Base-by-base conservation (phyloP, 1,140 invertebrate species). In the Bactericera cockerelli region DNA sequence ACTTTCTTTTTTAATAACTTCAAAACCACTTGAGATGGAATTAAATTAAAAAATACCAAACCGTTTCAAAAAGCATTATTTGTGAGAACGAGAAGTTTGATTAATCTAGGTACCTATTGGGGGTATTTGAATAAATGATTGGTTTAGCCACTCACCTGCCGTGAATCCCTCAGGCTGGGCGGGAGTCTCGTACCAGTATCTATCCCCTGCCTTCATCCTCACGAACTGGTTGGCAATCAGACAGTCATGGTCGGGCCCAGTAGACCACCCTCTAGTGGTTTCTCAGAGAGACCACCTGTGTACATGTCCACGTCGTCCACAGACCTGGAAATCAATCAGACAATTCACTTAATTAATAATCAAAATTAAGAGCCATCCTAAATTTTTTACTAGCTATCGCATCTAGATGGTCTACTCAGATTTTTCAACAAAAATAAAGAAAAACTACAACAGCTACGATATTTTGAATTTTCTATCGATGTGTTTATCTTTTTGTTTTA, bases 241-340 rank as follows among this genome's bases (percentile, higher is more conserved):
- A 69, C 91, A 95, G 80, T 83, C 14, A 92, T 78, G 0, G 90
- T 89, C 2, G 90, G 85, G 0, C 91, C 92, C 28, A 93, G 74
- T 10, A 89, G 76, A 1, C 83, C 79, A 10, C 78, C 81, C 26
- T 76, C 68, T 16, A 79, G 65, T 0, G 84, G 82, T 6, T 76
- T 71, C 69, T 94, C 91, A 10, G 88, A 84, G 10, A 93, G 67
- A 0, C 84, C 81, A 0, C 88, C 89, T 0, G 87, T 88, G 68
- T 93, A 93, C 6, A 93, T 68, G 69, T 96, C 92, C 2, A 93
- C 78, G 68, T 94, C 91, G 36, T 89, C 80, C 0, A 92, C 82
- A 1, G 74, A 70, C 36, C 82, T 85, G 64, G 21, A 42, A 55
- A 61, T 11, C 10, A 36, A 36, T n/a, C n/a, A n/a, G n/a, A n/a